Evolutionary conservation across 2,888 invertebrate genomes (phyloP), one percentile per base, ranked within the genome.

Genomic region (Nephrotoma appendiculata): DNA sequence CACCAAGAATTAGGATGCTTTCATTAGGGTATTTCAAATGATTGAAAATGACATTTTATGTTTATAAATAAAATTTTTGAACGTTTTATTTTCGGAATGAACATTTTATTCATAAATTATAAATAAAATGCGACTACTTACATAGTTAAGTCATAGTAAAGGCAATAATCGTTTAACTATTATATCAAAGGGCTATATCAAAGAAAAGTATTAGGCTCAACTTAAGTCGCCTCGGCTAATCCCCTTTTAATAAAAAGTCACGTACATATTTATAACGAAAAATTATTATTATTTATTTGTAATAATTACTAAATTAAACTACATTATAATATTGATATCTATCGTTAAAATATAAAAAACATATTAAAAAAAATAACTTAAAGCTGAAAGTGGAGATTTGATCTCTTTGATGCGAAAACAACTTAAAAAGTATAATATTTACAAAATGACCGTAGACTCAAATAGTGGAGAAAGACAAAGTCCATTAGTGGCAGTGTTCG

Each of bases 401-500:
- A 71, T 71, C 71, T 71, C 71, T 7, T 71, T 31, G 71, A 71
- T 31, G 48, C 52, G 52, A 52, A 48, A 12, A 48, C n/a, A n/a
- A 6, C 52, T 15, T 15, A 71, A 71, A 6, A 71, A 31, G 71
- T 31, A 11, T 71, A 31, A 31, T 31, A 71, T 31, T 44, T 44
- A 44, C 44, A 44, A 11, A 57, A n/a, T 52, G 57, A 57, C 7
- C 15, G 2, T 31, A 31, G 1, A 57, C 19, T 31, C 31, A 15
- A 52, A 52, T 15, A 6, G 31, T 31, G 31, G 3, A 3, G 31
- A 31, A 15, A 52, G 15, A 15, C 52, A 57, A 15, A 15, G 52
- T 57, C 1, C 52, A 15, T 57, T 94, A 98, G 93, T 98, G 98
- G 92, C 98, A 98, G 92, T 98, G 98, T 94, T 98, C 98, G 87